Evolutionary conservation across 1,140 invertebrate genomes (phyloP).

Genomic region (Zophobas atratus): DNA sequence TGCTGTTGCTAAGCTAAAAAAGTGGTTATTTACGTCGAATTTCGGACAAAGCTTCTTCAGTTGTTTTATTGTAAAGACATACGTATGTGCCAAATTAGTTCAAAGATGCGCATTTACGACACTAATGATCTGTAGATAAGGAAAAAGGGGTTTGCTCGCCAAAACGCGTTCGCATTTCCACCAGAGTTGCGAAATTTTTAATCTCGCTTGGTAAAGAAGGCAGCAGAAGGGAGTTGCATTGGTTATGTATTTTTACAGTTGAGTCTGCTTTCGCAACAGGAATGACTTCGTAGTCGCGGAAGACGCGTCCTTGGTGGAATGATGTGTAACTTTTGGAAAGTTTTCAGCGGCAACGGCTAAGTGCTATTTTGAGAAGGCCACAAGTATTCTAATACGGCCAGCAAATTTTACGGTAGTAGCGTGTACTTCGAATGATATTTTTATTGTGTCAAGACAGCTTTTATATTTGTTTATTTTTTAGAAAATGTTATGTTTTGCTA

Average conservation of each 20-base stretch:
- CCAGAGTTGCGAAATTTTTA: slow-evolving; percentile 4
- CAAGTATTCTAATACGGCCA: slow-evolving; percentile 47
- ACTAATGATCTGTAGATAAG: slow-evolving; percentile 53
- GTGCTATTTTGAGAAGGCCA: slow-evolving; percentile 52
- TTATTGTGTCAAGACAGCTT: slow-evolving; percentile 37
- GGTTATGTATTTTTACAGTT: too few species aligned
- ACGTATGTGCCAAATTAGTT: slow-evolving; percentile 57
- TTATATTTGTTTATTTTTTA: slow-evolving; percentile 49
- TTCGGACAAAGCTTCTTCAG: slow-evolving; percentile 25
- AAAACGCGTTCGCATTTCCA: slow-evolving; percentile 21
- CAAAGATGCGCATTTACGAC: slow-evolving; percentile 57
- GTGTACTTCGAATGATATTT: slow-evolving; percentile 10
- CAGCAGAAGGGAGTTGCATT: too few species aligned
- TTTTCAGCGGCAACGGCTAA: slow-evolving; percentile 43
- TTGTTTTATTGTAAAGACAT: slow-evolving; percentile 50
- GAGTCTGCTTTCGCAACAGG: too few species aligned
- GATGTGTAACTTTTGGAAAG: slow-evolving; percentile 38
- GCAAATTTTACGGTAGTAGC: slow-evolving; percentile 25
- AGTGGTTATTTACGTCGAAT: slow-evolving; percentile 16
- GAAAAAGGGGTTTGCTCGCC: slow-evolving; percentile 40
- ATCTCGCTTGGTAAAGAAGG: background rate
- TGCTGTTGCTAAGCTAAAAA: background rate
- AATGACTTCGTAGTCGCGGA: too few species aligned
- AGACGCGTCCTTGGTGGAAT: slow-evolving; percentile 38
- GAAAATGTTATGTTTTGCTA: slow-evolving; percentile 19